Percentiles rank a stretch among this genome's conserved stretches.
Evolutionary conservation across 2,113 vertebrate species (phyloP).

Genomic region (Apus apus): DNA sequence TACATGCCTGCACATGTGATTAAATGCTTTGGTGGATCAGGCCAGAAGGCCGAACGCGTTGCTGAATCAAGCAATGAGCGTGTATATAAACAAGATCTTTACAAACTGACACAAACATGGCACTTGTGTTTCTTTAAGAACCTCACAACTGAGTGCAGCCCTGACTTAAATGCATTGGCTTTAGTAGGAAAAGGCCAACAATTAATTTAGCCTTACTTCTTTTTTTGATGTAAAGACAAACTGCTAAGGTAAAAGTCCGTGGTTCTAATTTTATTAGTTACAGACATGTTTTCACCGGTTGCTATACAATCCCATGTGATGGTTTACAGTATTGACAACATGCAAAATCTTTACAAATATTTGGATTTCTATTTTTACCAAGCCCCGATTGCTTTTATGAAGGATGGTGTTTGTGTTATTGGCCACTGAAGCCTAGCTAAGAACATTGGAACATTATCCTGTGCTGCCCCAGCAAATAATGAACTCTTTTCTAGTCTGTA

Average conservation of each 20-base stretch:
- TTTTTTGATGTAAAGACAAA: background rate
- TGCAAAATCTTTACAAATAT: background rate
- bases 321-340: background rate
- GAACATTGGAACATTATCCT: background rate
- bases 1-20: slow-evolving; percentile 10
- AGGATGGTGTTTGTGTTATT: background rate
- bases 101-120: background rate
- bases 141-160: background rate
- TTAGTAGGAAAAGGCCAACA: background rate
- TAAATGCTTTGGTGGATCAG: slow-evolving; percentile 26
- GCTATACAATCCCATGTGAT: background rate
- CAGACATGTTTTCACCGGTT: background rate
- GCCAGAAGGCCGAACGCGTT: background rate
- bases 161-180: background rate
- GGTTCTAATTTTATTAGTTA: background rate
- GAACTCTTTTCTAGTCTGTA: background rate
- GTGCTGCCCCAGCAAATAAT: slow-evolving; percentile 8
- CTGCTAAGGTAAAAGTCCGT: background rate
- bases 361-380: slow-evolving; percentile 39
- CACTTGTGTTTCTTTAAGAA: background rate
- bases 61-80: background rate
- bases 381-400: background rate
- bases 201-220: background rate
- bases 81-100: slow-evolving; percentile 3
- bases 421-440: background rate